phyloP scores from a whole-genome alignment of 2,113 vertebrate genomes.

The Circaetus gallicus region DNA sequence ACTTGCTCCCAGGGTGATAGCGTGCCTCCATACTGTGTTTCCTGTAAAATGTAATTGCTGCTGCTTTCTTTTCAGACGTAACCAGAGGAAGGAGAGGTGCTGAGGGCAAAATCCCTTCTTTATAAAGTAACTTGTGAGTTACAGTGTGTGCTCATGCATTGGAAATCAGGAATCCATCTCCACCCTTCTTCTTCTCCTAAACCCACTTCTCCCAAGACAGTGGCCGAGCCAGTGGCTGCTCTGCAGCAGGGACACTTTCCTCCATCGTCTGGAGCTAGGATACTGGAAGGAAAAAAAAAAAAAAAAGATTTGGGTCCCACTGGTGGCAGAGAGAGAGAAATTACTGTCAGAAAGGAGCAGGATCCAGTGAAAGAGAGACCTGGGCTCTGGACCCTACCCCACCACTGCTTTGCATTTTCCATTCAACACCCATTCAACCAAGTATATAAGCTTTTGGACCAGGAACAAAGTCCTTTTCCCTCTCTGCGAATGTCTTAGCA shows the following conservation, averaged over 20 bases:
- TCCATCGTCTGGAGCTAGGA: neutral
- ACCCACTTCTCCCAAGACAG: neutral
- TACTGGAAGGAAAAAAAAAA: fast-evolving
- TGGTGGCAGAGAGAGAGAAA: neutral
- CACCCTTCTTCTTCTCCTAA: neutral
- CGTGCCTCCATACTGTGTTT: fast-evolving
- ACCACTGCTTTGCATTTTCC: neutral
- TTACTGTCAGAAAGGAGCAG: neutral
- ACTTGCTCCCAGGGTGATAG: neutral
- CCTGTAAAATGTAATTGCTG: neutral
- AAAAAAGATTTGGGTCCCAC: neutral
- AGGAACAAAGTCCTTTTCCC: neutral
- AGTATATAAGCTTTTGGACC: neutral
- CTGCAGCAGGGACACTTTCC: neutral
- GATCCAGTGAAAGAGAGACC: neutral
- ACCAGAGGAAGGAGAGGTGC: neutral
- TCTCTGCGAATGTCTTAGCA: neutral
- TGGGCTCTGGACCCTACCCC: neutral
- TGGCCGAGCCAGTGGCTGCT: neutral
- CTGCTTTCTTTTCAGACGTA: neutral
- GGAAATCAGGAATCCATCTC: neutral
- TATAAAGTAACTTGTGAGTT: neutral
- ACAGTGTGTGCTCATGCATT: neutral
- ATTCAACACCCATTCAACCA: neutral
- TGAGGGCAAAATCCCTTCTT: neutral